phyloP scores from a whole-genome alignment of 2,888 invertebrate species.

The Eupithecia subumbrata region DNA sequence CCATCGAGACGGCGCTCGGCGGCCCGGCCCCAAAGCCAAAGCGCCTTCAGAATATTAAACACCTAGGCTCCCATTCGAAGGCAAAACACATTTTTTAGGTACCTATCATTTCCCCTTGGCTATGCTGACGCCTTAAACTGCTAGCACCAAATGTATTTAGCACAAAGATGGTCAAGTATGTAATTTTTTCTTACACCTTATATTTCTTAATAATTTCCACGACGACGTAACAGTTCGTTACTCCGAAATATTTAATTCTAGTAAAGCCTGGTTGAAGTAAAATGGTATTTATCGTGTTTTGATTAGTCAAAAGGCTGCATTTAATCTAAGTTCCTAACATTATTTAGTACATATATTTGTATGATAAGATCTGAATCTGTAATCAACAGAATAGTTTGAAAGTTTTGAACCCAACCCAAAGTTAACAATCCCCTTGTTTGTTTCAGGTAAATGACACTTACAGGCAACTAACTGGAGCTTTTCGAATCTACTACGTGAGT shows the following conservation, averaged over 20 bases:
- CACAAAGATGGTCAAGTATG: too few relatives aligned
- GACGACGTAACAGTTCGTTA: neutral
- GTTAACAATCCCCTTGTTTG: slow-evolving; percentile 31
- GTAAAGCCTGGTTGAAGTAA: neutral
- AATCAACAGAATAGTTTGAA: neutral
- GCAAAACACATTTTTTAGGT: slow-evolving; percentile 39
- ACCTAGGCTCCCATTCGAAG: slow-evolving; percentile 52
- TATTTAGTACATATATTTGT: too few relatives aligned
- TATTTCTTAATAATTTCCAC: neutral
- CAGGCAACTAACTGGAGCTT: neutral
- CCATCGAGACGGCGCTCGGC: slow-evolving; percentile 15
- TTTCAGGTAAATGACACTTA: slow-evolving; percentile 42
- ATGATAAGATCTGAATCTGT: too few relatives aligned
- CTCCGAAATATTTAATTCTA: neutral
- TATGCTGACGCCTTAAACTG: neutral
- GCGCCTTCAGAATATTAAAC: slow-evolving; percentile 70
- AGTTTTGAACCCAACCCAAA: neutral
- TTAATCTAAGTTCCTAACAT: too few relatives aligned
- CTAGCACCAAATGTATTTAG: neutral
- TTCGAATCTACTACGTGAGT: neutral
- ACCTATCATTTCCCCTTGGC: neutral
- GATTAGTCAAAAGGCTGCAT: too few relatives aligned
- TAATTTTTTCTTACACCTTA: too few relatives aligned
- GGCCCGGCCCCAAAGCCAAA: slow-evolving; percentile 53
- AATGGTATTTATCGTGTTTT: neutral